Conservation (phyloP, 2,797 vertebrate genomes). For the Salmo trutta region DNA sequence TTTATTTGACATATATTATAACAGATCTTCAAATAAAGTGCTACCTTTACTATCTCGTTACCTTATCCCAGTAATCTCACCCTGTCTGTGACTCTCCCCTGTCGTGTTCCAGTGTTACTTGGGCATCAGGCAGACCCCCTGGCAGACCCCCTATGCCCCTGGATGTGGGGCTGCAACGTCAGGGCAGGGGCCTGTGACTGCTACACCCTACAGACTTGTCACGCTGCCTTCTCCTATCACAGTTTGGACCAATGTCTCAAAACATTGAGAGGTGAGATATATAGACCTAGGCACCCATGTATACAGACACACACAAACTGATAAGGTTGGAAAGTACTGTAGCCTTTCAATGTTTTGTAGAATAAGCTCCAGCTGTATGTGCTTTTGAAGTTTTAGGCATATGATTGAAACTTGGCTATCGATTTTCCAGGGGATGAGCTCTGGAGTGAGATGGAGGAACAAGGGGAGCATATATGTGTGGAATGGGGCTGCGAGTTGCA, state of each 20-base stretch:
- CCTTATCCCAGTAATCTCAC: background rate
- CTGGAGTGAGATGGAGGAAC: background rate
- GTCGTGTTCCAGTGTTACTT: conserved; percentile 9
- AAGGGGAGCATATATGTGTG: background rate
- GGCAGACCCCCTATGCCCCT: conserved; percentile 22
- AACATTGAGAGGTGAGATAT: conserved; percentile 10
- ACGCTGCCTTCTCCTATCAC: background rate
- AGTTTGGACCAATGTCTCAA: conserved; percentile 5
- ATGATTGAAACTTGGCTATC: background rate
- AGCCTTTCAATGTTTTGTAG: background rate
- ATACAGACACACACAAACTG: background rate
- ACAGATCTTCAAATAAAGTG: background rate
- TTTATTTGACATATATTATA: no score
- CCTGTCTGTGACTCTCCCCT: background rate
- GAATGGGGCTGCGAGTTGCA: conserved; percentile 24
- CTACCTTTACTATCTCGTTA: background rate
- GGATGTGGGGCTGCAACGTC: conserved; percentile 25
- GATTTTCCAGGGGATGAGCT: conserved; percentile 3
- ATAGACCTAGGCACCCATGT: background rate
- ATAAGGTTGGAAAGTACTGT: background rate
- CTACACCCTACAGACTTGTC: conserved; percentile 27
- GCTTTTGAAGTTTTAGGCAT: background rate
- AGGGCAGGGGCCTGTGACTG: conserved; percentile 20
- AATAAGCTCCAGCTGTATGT: background rate
- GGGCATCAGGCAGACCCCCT: background rate